Evolutionary conservation across 1,140 invertebrate genomes (phyloP), one percentile per base, ranked within the genome.

Genomic region (Solenopsis invicta): DNA sequence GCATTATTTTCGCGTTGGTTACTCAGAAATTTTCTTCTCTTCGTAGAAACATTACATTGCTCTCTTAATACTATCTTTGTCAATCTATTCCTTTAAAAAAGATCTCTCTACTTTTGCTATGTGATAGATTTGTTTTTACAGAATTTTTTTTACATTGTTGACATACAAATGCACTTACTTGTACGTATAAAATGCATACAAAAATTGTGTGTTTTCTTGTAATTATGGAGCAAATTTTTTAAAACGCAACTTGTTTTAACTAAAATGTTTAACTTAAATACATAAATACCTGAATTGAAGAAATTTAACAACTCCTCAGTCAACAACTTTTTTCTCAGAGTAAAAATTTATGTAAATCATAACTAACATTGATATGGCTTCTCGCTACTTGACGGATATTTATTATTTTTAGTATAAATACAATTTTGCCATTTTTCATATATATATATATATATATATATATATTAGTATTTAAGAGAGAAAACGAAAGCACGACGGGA

Each of bases 1-100:
- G 29, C 86, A 92, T 94, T 94, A 86, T 92, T 93, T 93, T 91
- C 90, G 74, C 91, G 88, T 92, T 89, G 90, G 89, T 93, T 92
- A 92, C 67, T 85, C 78, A 66, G 67, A 75, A 86, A 81, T 67
- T 86, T 89, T 87, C 24, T 75, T 91, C 66, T 56, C 34, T 69
- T 56, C 34, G 9, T 9, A 29, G 16, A 29, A 29, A 29, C 29
- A 29, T 29, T 29, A 29, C 4, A 52, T 41, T 34, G 21, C 54
- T 6, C 34, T 81, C 37, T 77, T 67, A n/a, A n/a, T n/a, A n/a
- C 52, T 77, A 41, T 50, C 69, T 34, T 50, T 48, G 59, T 45
- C 66, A 12, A 72, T n/a, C 37, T n/a, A 56, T 78, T 78, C 29
- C 29, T 29, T 2, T 37, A 81, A 21, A 81, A 71, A 18, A 29